These are phyloP conservation scores for Spea bombifrons DNA, from an alignment of 2,113 vertebrate species.

Conservation along the genomic window DNA sequence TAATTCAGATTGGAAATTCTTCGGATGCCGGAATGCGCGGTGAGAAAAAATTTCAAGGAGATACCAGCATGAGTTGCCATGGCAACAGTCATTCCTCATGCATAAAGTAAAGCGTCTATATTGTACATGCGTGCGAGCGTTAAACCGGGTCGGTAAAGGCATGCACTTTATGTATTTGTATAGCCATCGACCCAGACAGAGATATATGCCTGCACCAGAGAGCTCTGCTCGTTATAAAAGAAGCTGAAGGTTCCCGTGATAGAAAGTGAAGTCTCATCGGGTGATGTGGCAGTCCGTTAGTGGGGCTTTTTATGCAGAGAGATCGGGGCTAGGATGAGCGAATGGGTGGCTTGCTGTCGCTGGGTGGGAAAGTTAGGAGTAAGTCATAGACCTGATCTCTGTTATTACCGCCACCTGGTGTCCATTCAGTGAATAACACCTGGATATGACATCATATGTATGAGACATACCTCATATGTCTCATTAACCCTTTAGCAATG, in stretches of 20 bases:
- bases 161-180: not conserved
- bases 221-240: conserved; percentile 2
- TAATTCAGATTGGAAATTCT: not conserved
- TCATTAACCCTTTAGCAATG: too few relatives aligned
- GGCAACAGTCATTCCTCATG: conserved; percentile 50
- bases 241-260: not conserved
- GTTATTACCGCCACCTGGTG: too few relatives aligned
- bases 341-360: too few relatives aligned
- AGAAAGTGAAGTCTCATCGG: too few relatives aligned
- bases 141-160: not conserved
- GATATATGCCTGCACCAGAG: not conserved
- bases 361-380: too few relatives aligned
- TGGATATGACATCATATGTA: too few relatives aligned
- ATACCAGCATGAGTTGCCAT: conserved; percentile 41
- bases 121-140: not conserved
- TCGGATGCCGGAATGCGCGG: not conserved
- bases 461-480: too few relatives aligned
- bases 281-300: too few relatives aligned
- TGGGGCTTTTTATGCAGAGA: too few relatives aligned
- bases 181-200: conserved; percentile 4
- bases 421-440: too few relatives aligned
- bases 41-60: conserved; percentile 42
- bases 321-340: too few relatives aligned
- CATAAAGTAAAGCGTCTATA: conserved; percentile 43
- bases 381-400: too few relatives aligned